Evolutionary conservation across 53 echinoderm and acorn worm genomes (phyloP).

Genomic region (Actinopyga echinites): DNA sequence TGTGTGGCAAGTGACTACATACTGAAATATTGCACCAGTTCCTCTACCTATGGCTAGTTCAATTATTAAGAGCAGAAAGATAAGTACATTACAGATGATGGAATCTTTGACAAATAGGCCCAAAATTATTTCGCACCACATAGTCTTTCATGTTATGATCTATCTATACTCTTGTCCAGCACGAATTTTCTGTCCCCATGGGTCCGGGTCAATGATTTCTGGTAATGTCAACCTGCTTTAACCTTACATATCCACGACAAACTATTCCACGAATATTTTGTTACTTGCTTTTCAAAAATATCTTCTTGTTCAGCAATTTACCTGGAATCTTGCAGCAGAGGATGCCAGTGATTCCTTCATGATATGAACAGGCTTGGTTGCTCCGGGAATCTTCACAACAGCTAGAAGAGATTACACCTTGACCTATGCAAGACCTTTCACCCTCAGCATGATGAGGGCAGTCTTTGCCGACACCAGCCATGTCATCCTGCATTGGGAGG

Average conservation of each 20-base stretch:
- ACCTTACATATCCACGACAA: constrained; percentile 15
- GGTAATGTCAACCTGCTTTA: neutral
- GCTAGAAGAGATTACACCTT: constrained; percentile 89
- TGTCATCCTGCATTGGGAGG: constrained; percentile 75
- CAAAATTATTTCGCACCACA: too few relatives aligned
- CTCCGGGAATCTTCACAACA: constrained; percentile 77
- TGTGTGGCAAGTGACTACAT: too few relatives aligned
- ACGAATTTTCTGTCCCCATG: too few relatives aligned
- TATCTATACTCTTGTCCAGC: too few relatives aligned
- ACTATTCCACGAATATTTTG: neutral
- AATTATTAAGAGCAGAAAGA: too few relatives aligned
- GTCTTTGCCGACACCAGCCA: constrained; percentile 81
- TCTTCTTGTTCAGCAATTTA: constrained; percentile 14
- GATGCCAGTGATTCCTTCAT: constrained; percentile 77
- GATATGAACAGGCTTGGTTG: constrained; percentile 74
- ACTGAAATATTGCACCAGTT: too few relatives aligned
- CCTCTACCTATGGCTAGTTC: too few relatives aligned
- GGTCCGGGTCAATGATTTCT: too few relatives aligned
- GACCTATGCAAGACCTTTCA: constrained; percentile 84
- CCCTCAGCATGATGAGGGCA: constrained; percentile 83
- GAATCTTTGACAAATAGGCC: too few relatives aligned
- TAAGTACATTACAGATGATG: too few relatives aligned
- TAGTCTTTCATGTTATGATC: too few relatives aligned
- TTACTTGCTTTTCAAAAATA: neutral
- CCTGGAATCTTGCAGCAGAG: constrained; percentile 96